A percentile compares a stretch with the other conserved stretches of the same genome.
Conservation (phyloP, 2,797 vertebrate species). For the Moxostoma hubbsi region DNA sequence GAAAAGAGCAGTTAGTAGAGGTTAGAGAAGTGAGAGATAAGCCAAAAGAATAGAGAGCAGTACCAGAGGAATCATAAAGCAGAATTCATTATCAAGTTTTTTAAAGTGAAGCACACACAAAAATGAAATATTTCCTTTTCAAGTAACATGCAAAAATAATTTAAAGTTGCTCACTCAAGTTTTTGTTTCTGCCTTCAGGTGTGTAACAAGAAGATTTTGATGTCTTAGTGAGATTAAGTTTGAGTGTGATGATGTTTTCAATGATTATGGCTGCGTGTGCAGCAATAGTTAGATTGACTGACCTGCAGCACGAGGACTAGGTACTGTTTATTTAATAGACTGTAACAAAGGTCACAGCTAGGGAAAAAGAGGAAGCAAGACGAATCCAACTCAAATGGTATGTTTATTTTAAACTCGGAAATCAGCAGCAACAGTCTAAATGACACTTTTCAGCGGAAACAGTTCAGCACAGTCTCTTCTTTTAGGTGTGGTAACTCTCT, state of each 20-base stretch:
- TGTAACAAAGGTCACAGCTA: too few species aligned
- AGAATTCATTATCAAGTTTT: background rate
- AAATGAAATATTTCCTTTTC: background rate
- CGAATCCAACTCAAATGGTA: too few species aligned
- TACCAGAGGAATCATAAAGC: background rate
- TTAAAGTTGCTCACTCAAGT: background rate
- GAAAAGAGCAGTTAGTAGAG: too few species aligned
- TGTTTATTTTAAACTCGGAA: too few species aligned
- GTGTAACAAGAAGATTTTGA: slow-evolving; percentile 6
- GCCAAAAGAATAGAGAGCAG: background rate
- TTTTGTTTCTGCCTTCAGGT: slow-evolving; percentile 6
- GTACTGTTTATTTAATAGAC: background rate
- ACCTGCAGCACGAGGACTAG: background rate
- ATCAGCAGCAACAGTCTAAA: too few species aligned
- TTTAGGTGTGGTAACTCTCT: slow-evolving; percentile 27
- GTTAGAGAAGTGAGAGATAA: too few species aligned
- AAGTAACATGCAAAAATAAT: background rate
- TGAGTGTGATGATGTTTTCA: slow-evolving; percentile 25
- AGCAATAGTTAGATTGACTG: slow-evolving; percentile 21
- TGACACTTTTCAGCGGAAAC: too few species aligned
- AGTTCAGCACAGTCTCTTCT: too few species aligned
- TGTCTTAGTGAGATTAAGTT: slow-evolving; percentile 10
- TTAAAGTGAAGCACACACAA: background rate
- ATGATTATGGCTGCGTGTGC: background rate
- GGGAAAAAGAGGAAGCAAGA: too few species aligned